These are phyloP conservation scores for Anastrepha ludens DNA, from an alignment of 1,140 invertebrate genomes.

Conservation along the genomic window DNA sequence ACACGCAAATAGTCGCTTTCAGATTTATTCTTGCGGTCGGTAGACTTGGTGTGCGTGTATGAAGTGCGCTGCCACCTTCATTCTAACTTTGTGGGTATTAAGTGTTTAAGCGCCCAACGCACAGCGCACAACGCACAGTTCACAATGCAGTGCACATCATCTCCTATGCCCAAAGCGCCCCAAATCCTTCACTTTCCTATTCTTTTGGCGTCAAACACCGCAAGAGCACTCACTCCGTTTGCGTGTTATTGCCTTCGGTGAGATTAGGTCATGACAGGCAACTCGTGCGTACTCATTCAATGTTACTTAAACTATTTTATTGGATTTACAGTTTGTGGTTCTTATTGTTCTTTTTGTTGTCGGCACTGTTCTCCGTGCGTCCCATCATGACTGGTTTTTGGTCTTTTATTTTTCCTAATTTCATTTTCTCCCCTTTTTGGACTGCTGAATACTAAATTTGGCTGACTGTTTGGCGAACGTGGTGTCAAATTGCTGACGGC, in stretches of 20 bases:
- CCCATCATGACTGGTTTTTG: neutral
- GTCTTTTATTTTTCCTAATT: constrained; percentile 36
- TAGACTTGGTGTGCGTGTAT: neutral
- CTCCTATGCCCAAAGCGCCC: neutral
- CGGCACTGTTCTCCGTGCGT: neutral
- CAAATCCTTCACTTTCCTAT: neutral
- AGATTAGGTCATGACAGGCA: constrained; percentile 41
- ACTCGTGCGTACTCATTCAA: constrained; percentile 50
- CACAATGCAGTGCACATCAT: neutral
- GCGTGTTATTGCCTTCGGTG: constrained; percentile 1
- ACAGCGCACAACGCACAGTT: neutral
- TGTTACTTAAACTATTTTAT: constrained; percentile 50
- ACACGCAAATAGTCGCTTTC: neutral
- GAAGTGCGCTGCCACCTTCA: neutral
- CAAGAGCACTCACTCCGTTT: neutral
- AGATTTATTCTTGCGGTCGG: constrained; percentile 38
- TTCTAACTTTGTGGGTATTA: constrained; percentile 7
- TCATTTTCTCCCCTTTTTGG: constrained; percentile 22
- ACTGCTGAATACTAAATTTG: constrained; percentile 3
- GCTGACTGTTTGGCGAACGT: constrained; percentile 43
- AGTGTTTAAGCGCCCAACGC: neutral
- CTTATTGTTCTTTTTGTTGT: neutral
- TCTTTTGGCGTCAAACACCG: neutral
- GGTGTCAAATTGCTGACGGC: constrained; percentile 51
- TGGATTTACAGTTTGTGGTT: constrained; percentile 42